These are phyloP conservation scores for Pecten maximus DNA, from an alignment of 2,888 invertebrate genomes.

Conservation along the genomic window DNA sequence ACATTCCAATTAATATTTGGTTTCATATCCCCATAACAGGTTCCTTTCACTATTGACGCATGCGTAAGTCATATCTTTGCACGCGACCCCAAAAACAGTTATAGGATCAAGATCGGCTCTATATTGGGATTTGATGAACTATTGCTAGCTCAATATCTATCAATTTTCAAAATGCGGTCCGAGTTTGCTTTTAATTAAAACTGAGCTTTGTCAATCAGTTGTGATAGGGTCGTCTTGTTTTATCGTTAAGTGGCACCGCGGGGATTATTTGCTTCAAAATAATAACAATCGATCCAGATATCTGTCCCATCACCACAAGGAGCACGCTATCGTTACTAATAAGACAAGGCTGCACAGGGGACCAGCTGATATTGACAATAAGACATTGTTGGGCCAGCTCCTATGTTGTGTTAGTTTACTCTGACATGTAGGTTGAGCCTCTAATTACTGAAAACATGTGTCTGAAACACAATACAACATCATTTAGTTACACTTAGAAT, in stretches of 20 bases:
- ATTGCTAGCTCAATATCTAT: slow-evolving; percentile 16
- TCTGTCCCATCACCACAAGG: background rate
- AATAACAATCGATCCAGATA: background rate
- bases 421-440: background rate
- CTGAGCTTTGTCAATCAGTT: slow-evolving; percentile 5
- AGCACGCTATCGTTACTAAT: background rate
- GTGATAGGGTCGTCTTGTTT: slow-evolving; percentile 12
- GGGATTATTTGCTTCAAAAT: slow-evolving; percentile 15
- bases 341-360: background rate
- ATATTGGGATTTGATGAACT: slow-evolving; percentile 22
- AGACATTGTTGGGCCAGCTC: background rate
- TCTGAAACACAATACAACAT: too few relatives aligned
- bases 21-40: background rate
- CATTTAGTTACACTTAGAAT: too few relatives aligned
- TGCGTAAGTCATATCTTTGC: slow-evolving; percentile 1
- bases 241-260: slow-evolving; percentile 22
- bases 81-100: slow-evolving; percentile 11
- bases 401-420: background rate
- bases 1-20: slow-evolving; percentile 27
- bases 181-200: slow-evolving; percentile 16
- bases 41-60: background rate
- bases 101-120: slow-evolving; percentile 3
- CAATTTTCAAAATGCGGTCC: slow-evolving; percentile 22
- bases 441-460: background rate
- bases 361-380: background rate